Evolutionary conservation across 1,140 invertebrate genomes (phyloP), one percentile per base, ranked within the genome.

Genomic region (Theocolax elegans): DNA sequence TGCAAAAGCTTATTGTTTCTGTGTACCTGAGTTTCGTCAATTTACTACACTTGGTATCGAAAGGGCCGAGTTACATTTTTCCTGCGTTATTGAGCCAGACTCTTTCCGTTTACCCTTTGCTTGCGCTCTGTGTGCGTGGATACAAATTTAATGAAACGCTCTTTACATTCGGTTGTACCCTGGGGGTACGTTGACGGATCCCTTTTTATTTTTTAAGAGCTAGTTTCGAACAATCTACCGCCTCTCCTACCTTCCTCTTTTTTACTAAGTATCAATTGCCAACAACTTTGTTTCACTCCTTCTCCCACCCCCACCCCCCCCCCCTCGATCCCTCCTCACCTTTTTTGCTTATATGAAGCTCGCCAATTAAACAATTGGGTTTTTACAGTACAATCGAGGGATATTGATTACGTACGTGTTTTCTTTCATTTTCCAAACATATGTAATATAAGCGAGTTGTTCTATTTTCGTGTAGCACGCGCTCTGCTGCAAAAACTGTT

Each of bases 21-120:
- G 48, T 58, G n/a, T n/a, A n/a, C n/a, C n/a, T n/a, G n/a, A 68
- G 49, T 70, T 70, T 70, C 67, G 60, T 70, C 67, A 70, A 63
- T 63, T 69, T 35, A 35, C 10, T 6, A 35, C 31, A 10, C 4
- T n/a, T n/a, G n/a, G n/a, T n/a, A n/a, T n/a, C n/a, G n/a, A n/a
- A n/a, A n/a, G n/a, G 62, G 56, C 25, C 64, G 51, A 56, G 40
- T 58, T 67, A 48, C 25, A 29, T 67, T 56, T 46, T 67, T 67
- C 65, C 23, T 49, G 35, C 40, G 51, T 25, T 58, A 48, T 46
- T 42, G 65, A 46, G 40, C 65, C 17, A 27, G 53, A 35, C 4
- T 6, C 4, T 6, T 10, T 2, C 23, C 21, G 40, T 35, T 25
- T 54, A 27, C 63, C 27, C 49, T 19, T 46, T n/a, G 42, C 59